Percentiles rank a stretch among this genome's conserved stretches.
Evolutionary conservation across 1,140 invertebrate species (phyloP).

Genomic region (Eufriesea mexicana): DNA sequence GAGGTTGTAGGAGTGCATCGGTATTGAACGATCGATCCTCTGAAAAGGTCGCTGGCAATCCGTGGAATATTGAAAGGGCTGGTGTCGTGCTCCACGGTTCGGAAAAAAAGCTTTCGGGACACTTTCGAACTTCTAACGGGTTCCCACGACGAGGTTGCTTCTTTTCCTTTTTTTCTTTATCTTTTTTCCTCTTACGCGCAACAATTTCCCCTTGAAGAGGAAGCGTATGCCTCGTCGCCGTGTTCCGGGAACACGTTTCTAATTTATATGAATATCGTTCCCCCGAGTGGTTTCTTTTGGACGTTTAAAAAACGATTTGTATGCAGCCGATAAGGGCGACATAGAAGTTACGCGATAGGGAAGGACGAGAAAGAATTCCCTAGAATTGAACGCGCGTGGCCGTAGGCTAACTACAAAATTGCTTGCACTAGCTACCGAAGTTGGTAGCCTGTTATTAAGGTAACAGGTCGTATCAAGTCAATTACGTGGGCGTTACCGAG

Average conservation of each 20-base stretch:
- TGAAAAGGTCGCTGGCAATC: slow-evolving; percentile 72
- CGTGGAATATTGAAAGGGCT: slow-evolving; percentile 70
- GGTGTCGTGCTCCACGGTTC: slow-evolving; percentile 59
- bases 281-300: background rate
- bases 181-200: too few species aligned
- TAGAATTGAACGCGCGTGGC: slow-evolving; percentile 23
- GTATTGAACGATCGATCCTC: slow-evolving; percentile 73
- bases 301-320: background rate
- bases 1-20: slow-evolving; percentile 56
- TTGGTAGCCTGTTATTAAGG: slow-evolving; percentile 59
- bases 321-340: background rate
- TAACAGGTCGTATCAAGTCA: slow-evolving; percentile 51
- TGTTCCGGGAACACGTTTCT: background rate
- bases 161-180: background rate
- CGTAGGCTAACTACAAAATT: slow-evolving; percentile 52
- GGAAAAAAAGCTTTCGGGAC: slow-evolving; percentile 56
- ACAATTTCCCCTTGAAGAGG: background rate
- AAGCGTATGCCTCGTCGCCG: background rate
- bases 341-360: background rate
- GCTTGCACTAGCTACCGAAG: slow-evolving; percentile 51
- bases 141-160: slow-evolving; percentile 75
- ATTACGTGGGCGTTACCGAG: slow-evolving; percentile 65
- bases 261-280: background rate
- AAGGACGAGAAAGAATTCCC: slow-evolving; percentile 24
- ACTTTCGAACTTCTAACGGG: slow-evolving; percentile 63